phyloP scores from a whole-genome alignment of 2,797 vertebrate species.

The Pempheris klunzingeri region DNA sequence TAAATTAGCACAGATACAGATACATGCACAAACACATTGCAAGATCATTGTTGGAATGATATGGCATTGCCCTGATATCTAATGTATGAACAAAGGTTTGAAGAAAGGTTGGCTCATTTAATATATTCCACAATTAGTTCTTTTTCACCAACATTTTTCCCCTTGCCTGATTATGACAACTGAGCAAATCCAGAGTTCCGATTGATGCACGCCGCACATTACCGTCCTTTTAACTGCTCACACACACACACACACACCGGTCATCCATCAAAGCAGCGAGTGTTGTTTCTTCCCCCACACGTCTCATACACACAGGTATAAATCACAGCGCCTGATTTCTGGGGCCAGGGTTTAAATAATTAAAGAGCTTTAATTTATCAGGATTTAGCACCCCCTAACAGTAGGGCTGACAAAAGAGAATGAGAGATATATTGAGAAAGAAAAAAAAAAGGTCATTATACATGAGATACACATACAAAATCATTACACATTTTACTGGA shows the following conservation, averaged over 20 bases:
- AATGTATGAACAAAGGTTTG: slow-evolving; percentile 42
- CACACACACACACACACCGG: slow-evolving; percentile 42
- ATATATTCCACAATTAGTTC: slow-evolving; percentile 19
- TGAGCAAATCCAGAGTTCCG: slow-evolving; percentile 27
- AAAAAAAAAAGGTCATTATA: slow-evolving; percentile 45
- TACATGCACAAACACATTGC: slow-evolving; percentile 46
- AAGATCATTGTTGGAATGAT: slow-evolving; percentile 42
- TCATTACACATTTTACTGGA: slow-evolving; percentile 63
- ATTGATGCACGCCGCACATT: slow-evolving; percentile 36
- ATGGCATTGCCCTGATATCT: slow-evolving; percentile 34
- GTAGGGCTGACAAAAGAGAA: slow-evolving; percentile 76
- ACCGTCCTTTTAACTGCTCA: slow-evolving; percentile 41
- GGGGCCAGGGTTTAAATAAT: slow-evolving; percentile 87
- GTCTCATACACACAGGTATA: slow-evolving; percentile 78
- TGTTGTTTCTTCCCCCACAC: slow-evolving; percentile 78
- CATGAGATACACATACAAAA: slow-evolving; percentile 62
- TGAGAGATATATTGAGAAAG: slow-evolving; percentile 54
- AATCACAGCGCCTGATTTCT: slow-evolving; percentile 84
- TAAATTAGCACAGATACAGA: slow-evolving; percentile 42
- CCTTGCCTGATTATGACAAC: slow-evolving; percentile 35
- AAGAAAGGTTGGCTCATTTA: slow-evolving; percentile 23
- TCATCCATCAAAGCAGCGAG: slow-evolving; percentile 79
- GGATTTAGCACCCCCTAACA: slow-evolving; percentile 82
- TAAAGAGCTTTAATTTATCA: slow-evolving; percentile 88
- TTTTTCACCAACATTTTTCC: slow-evolving; percentile 11